A percentile compares a stretch with the other conserved stretches of the same genome.
Evolutionary conservation across 1,140 invertebrate genomes (phyloP).

Genomic region (Platyura marginata): DNA sequence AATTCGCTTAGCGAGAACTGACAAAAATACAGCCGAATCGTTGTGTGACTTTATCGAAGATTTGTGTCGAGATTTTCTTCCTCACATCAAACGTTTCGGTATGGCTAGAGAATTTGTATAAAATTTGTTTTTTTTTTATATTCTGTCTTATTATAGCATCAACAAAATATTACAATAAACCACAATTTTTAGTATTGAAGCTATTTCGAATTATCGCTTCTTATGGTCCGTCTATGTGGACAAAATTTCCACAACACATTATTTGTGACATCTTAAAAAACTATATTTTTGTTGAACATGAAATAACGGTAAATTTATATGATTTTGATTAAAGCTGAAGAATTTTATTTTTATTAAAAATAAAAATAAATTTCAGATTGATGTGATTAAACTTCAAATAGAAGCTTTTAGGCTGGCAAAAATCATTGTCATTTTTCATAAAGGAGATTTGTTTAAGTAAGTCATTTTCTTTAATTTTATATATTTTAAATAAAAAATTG

Average conservation of each 20-base stretch:
- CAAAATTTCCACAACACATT: constrained; percentile 8
- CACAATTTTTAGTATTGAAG: constrained; percentile 16
- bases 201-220: constrained; percentile 15
- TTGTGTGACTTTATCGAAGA: background rate
- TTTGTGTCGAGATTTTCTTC: background rate
- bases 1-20: constrained; percentile 45
- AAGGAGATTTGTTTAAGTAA: too few relatives aligned
- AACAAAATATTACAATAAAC: background rate
- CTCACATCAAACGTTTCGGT: background rate
- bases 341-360: background rate
- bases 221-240: constrained; percentile 14
- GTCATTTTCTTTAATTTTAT: too few relatives aligned
- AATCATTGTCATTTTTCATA: constrained; percentile 14
- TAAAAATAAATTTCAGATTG: constrained; percentile 7
- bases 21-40: constrained; percentile 23
- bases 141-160: background rate
- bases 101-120: background rate
- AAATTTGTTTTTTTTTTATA: background rate
- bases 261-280: constrained; percentile 11
- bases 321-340: background rate
- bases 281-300: constrained; percentile 13
- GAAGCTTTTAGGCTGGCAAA: constrained; percentile 27
- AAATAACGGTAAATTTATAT: constrained; percentile 11
- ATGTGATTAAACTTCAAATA: constrained; percentile 31
- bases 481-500: too few relatives aligned